Evolutionary conservation across 2,888 invertebrate species (phyloP), one percentile per base, ranked within the genome.

Genomic region (Aleiodes leptofemur): DNA sequence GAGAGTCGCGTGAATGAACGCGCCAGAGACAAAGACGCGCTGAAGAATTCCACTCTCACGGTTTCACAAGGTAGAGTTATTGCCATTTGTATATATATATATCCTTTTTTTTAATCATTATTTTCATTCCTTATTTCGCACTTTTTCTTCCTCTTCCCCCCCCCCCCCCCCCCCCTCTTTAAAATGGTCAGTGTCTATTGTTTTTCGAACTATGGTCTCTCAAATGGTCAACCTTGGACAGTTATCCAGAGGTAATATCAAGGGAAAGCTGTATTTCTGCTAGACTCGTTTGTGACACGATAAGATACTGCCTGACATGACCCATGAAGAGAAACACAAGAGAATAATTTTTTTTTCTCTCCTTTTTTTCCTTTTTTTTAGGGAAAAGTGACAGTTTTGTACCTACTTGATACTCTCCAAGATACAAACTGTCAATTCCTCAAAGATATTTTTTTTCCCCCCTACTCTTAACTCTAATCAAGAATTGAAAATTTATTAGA

Each of bases 31-130:
- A 84, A 83, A 84, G 82, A 76, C 69, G 73, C 77, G 53, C 75
- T 80, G 74, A 71, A 73, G 87, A 88, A 88, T 87, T 88, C 87
- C 88, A 79, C 85, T 88, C 88, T 88, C 88, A 88, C 88, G 87
- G 84, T 87, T 76, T 69, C 70, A 14, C 74, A 70, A 78, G 73
- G 73, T 76, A 78, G 73, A 81, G 81, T 83, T 83, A 78, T 83
- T 80, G 81, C 78, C 82, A 74, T 76, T 71, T 73, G 74, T 74
- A 78, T 77, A 80, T 79, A 80, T 79, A 29, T 72, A 34, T 71
- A 14, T 23, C 23, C 23, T 53, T 38, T 43, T 23, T 56, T 55
- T 64, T 55, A 48, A 16, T 23, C 23, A 38, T 68, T 23, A 29
- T 38, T 61, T 51, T 59, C 57, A 66, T 71, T 76, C 66, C 56